These are phyloP conservation scores for Nerophis lumbriciformis DNA, from an alignment of 2,113 vertebrate species.

Conservation along the genomic window DNA sequence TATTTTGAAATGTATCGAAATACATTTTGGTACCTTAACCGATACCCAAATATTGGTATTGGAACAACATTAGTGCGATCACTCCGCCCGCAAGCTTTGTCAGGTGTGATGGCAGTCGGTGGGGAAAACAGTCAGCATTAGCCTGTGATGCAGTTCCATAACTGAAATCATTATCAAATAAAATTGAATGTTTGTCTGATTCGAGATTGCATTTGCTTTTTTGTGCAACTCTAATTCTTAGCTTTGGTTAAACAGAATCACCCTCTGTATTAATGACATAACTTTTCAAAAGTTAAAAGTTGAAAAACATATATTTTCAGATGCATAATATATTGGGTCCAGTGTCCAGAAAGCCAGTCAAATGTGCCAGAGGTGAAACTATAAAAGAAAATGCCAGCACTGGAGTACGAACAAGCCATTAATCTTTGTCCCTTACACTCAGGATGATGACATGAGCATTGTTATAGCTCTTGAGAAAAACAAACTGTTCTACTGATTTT, in stretches of 20 bases:
- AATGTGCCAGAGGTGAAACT: conserved; percentile 16
- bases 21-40: no score
- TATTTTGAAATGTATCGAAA: no score
- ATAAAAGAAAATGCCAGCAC: conserved; percentile 6
- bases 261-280: neutral
- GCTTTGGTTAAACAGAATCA: fast-evolving
- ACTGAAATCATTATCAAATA: no score
- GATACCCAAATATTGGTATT: no score
- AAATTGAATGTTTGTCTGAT: no score
- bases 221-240: no score
- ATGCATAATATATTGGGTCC: conserved; percentile 3
- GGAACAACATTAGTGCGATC: no score
- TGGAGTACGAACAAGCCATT: conserved; percentile 34
- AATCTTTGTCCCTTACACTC: conserved; percentile 43
- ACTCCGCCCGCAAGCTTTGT: no score
- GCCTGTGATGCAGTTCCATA: no score
- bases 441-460: conserved; percentile 40
- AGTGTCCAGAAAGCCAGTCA: conserved; percentile 18
- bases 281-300: conserved; percentile 1
- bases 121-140: no score
- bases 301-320: neutral
- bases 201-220: no score
- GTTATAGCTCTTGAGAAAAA: conserved; percentile 4
- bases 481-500: conserved; percentile 44
- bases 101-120: no score